Evolutionary conservation across 2,888 invertebrate species (phyloP).

Genomic region (Argyresthia albistria): DNA sequence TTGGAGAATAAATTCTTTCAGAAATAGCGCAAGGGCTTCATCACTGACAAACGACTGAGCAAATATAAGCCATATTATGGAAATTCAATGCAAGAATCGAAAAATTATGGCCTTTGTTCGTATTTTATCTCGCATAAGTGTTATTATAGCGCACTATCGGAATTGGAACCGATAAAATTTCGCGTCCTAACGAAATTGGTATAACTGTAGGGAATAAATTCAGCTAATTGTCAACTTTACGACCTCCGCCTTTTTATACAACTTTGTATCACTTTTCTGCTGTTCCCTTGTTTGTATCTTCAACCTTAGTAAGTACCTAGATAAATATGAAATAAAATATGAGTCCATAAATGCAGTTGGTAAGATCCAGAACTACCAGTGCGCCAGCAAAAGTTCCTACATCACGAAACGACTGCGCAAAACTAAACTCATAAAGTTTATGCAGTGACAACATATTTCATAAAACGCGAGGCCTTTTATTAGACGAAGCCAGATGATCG

Average conservation of each 20-base stretch:
- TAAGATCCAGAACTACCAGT: conserved; percentile 1
- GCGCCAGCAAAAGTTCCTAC: conserved; percentile 7
- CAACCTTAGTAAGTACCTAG: not conserved
- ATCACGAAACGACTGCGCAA: conserved; percentile 21
- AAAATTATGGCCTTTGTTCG: conserved; percentile 49
- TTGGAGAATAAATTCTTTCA: not conserved
- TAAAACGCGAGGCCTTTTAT: conserved; percentile 53
- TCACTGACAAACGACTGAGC: conserved; percentile 22
- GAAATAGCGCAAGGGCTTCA: not conserved
- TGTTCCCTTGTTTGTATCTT: no score
- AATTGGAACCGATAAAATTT: conserved; percentile 62
- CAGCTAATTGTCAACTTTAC: conserved; percentile 38
- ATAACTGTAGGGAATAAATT: conserved; percentile 51
- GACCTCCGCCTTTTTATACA: conserved; percentile 13
- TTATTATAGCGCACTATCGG: conserved; percentile 52
- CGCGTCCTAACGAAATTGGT: conserved; percentile 27
- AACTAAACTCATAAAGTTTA: conserved; percentile 66
- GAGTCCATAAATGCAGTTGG: not conserved
- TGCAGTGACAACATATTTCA: conserved; percentile 69
- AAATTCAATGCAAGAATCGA: conserved; percentile 46
- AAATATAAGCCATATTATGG: conserved; percentile 55
- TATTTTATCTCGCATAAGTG: conserved; percentile 48
- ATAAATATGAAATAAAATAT: not conserved
- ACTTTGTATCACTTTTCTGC: not conserved
- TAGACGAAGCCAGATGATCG: conserved; percentile 58